Evolutionary conservation across 2,113 vertebrate genomes (phyloP).

Genomic region (Buteo buteo): DNA sequence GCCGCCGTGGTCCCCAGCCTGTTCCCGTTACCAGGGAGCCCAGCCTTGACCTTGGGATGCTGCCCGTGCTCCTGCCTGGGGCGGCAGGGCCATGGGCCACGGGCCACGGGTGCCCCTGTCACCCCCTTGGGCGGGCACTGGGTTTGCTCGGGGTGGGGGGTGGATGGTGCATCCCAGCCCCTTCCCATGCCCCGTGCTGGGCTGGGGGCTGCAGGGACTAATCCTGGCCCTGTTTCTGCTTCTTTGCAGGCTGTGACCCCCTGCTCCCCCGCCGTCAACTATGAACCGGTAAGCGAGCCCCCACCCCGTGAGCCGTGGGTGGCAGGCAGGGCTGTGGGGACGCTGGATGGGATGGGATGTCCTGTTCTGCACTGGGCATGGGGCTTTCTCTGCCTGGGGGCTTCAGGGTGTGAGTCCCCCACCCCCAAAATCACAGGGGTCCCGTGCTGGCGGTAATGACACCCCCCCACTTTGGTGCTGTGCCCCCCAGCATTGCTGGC

Average conservation of each 20-base stretch:
- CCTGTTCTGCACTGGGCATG: not conserved
- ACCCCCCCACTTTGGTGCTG: rapidly evolving
- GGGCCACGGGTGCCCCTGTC: not conserved
- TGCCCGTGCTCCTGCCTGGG: not conserved
- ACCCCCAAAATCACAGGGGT: not conserved
- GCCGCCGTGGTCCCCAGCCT: rapidly evolving
- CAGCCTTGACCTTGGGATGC: not conserved
- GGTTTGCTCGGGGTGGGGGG: not conserved
- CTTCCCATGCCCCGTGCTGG: not conserved
- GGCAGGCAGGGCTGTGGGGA: not conserved
- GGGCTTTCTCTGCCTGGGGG: not conserved
- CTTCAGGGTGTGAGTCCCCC: not conserved
- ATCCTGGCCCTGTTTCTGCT: not conserved
- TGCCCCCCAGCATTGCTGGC: not conserved
- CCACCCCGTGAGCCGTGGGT: not conserved
- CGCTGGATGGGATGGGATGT: not conserved
- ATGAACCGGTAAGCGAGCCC: slow-evolving; percentile 82
- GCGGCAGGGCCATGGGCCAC: not conserved
- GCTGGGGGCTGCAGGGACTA: not conserved
- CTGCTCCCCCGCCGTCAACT: slow-evolving; percentile 83
- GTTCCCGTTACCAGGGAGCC: not conserved
- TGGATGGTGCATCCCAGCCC: not conserved
- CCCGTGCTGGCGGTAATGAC: not conserved
- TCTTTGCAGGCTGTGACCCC: slow-evolving; percentile 81
- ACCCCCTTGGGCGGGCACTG: rapidly evolving